phyloP scores from a whole-genome alignment of 2,888 invertebrate genomes.

The Pediacus dermestoides region DNA sequence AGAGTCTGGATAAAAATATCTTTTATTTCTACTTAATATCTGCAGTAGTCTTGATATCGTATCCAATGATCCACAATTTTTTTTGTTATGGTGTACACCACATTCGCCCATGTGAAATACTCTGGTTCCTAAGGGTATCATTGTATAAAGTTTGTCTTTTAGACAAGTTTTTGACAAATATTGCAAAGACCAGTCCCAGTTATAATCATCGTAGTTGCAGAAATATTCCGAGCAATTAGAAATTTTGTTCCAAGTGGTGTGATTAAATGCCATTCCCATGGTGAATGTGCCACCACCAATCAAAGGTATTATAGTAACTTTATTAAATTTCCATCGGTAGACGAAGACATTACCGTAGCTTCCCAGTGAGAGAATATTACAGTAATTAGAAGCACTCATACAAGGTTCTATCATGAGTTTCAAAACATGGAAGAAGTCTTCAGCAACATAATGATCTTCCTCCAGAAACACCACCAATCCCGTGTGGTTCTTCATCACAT shows the following conservation, averaged over 20 bases:
- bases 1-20: constrained; percentile 68
- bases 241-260: constrained; percentile 54
- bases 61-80: constrained; percentile 82
- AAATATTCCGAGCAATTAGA: constrained; percentile 56
- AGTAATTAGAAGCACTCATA: constrained; percentile 18
- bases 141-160: not conserved
- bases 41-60: constrained; percentile 82
- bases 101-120: constrained; percentile 59
- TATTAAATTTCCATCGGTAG: not conserved
- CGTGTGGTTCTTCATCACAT: constrained; percentile 48
- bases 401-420: constrained; percentile 45
- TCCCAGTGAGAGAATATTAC: constrained; percentile 9
- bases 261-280: constrained; percentile 62
- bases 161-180: constrained; percentile 10
- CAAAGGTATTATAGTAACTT: constrained; percentile 69
- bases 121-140: constrained; percentile 41
- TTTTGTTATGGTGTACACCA: constrained; percentile 93
- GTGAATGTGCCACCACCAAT: no score
- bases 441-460: constrained; percentile 62
- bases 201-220: constrained; percentile 64
- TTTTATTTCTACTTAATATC: constrained; percentile 66
- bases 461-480: constrained; percentile 55
- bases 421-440: constrained; percentile 56
- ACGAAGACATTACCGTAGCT: not conserved
- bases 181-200: constrained; percentile 64